These are phyloP conservation scores for Lordiphosa stackelbergi DNA, from an alignment of 1,140 invertebrate genomes.

Conservation along the genomic window DNA sequence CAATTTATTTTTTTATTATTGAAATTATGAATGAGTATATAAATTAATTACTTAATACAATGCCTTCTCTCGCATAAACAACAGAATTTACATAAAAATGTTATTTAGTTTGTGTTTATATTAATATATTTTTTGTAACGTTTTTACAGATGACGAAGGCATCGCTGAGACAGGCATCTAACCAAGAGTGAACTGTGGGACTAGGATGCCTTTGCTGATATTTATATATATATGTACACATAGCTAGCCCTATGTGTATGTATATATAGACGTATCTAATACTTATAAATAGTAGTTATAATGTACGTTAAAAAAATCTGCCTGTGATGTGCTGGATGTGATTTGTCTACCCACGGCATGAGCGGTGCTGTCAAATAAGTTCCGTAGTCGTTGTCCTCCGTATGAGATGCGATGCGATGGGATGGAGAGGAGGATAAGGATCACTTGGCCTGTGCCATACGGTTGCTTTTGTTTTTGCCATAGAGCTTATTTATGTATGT, in stretches of 20 bases:
- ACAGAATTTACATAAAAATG: not conserved
- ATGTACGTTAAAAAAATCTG: conserved; percentile 55
- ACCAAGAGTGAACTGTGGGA: conserved; percentile 54
- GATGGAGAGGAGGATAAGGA: not conserved
- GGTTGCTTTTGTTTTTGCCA: conserved; percentile 33
- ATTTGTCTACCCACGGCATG: conserved; percentile 63
- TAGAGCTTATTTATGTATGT: conserved; percentile 35
- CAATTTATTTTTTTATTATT: too few relatives aligned
- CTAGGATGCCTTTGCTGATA: conserved; percentile 25
- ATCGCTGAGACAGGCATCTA: conserved; percentile 95
- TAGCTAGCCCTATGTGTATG: conserved; percentile 20
- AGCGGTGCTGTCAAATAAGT: conserved; percentile 38
- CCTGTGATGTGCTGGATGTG: conserved; percentile 73
- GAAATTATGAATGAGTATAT: too few relatives aligned
- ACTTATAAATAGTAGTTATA: conserved; percentile 13
- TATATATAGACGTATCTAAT: conserved; percentile 32
- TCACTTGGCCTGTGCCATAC: conserved; percentile 28
- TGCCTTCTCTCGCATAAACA: too few relatives aligned
- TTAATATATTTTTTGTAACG: not conserved
- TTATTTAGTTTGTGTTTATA: not conserved
- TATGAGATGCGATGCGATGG: too few relatives aligned
- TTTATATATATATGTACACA: conserved; percentile 22
- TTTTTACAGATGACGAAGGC: conserved; percentile 90
- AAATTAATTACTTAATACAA: too few relatives aligned
- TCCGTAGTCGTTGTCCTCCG: conserved; percentile 1